Evolutionary conservation across 2,888 invertebrate species (phyloP), one percentile per base, ranked within the genome.

Genomic region (Plagiodera versicolora): DNA sequence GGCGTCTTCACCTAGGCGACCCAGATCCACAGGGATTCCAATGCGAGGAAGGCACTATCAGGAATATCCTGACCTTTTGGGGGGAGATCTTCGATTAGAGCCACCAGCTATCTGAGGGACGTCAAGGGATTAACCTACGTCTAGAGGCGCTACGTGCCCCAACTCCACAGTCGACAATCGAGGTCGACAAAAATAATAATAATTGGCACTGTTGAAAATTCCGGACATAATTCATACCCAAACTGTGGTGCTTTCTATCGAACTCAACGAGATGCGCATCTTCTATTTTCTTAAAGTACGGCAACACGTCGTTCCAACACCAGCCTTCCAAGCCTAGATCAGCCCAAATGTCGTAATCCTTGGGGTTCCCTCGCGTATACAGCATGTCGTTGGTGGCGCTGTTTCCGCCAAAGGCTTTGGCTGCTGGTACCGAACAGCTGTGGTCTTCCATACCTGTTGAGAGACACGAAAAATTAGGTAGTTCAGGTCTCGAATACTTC

Each of bases 341-440:
- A 11, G 86, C 85, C 94, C 94, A 94, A 3, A 82, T 80, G 72
- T 94, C 89, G 75, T 90, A 94, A 73, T 94, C 93, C 2, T 82
- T 79, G 0, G 84, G 82, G 69, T 87, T 84, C 10, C 90, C 92
- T 63, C 91, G 81, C 0, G 89, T 89, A 71, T 90, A 91, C 71
- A 90, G 87, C 92, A 94, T 92, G 70, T 88, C 89, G 75, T 94
- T 94, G 9, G 93, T 81, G 0, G 90, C 87, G 64, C 90, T 90
- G 8, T 88, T 88, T 1, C 94, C 94, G 5, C 94, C 94, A 74
- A 94, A 84, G 0, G 91, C 90, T 77, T 90, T 92, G 2, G 93
- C 94, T 60, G 71, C 50, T 66, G 71, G 66, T 10, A 75, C 59
- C 10, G 67, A 61, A 58, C 79, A 77, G 60, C 67, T 65, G 45